Conservation (phyloP, 1,140 invertebrate species). For the Paraescarpia echinospica region DNA sequence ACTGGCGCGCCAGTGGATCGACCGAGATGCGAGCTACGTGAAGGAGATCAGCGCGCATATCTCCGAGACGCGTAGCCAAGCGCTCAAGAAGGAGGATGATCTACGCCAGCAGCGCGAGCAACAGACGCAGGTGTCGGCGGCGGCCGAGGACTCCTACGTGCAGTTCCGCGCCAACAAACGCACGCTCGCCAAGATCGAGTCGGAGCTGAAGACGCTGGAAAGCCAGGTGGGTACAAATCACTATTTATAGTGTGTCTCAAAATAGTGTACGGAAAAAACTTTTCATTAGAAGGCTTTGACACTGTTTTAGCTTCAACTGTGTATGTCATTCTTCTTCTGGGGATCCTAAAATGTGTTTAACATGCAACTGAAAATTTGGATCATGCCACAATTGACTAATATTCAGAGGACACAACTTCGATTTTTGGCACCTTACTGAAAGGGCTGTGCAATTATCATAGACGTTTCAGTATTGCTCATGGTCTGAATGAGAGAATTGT, state of each 20-base stretch:
- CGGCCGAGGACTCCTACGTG: slow-evolving; percentile 43
- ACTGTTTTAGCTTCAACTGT: no score
- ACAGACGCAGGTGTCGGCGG: slow-evolving; percentile 46
- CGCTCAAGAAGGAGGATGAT: slow-evolving; percentile 42
- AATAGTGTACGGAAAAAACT: no score
- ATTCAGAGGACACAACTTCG: no score
- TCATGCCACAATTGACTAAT: no score
- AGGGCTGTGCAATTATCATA: no score
- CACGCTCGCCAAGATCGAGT: slow-evolving; percentile 48
- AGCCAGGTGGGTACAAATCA: slow-evolving; percentile 34
- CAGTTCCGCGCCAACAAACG: slow-evolving; percentile 48
- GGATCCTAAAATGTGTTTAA: no score
- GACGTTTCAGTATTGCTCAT: no score
- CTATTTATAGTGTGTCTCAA: not conserved
- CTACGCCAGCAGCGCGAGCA: slow-evolving; percentile 48
- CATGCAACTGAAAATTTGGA: no score
- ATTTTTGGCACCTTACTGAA: no score
- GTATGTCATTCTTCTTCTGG: no score
- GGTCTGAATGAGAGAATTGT: no score
- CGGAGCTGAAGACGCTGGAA: slow-evolving; percentile 47
- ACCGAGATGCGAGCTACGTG: slow-evolving; percentile 50
- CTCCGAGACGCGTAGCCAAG: slow-evolving; percentile 41
- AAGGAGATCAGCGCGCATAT: slow-evolving; percentile 50
- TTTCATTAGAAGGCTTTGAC: no score
- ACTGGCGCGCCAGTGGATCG: slow-evolving; percentile 47